Base-by-base conservation (phyloP, 2,797 vertebrate species). In the Argentina silus region DNA sequence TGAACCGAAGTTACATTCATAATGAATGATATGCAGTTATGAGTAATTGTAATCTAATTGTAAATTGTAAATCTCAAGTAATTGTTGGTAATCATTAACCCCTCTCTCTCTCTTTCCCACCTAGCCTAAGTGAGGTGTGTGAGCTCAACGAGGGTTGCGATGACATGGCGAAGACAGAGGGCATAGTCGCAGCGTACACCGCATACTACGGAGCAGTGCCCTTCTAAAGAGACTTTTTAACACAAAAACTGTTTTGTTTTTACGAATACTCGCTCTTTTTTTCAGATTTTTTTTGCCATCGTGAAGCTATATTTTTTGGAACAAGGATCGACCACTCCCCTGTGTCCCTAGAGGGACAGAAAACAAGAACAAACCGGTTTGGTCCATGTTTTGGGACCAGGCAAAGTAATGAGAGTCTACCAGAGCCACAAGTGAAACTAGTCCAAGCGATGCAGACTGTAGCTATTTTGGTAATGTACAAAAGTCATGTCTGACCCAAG, bases 111-210 rank as follows among this genome's bases (percentile, higher is more conserved):
- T 17, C 15, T 70, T 11, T 67, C 11, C 78, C 43, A 42, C 64
- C 42, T 82, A 95, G 94, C 59, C 85, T 95, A 86, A 91, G 81
- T 0, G 96, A 97, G 78, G 94, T 93, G 44, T 97, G 96, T 67
- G 96, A 96, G 73, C 73, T 88, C 75, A 94, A 95, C 6, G 15
- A 84, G 0, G 94, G 89, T 69, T 97, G 96, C 62, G 94, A 95
- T 3, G 90, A 95, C 69, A 93, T 96, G 88, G 93, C 96, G 0
- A 94, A 96, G 2, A 93, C 94, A 0, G 80, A 90, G 0, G 96
- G 96, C 69, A 95, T 97, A 55, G 75, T 93, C 0, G 88, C 90
- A 0, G 96, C 95, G 0, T 97, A 97, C 87, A 87, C 74, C 1
- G 85, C 72, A 27, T 93, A 92, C 85, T 97, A 96, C 14, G 94